phyloP scores from a whole-genome alignment of 1,140 invertebrate genomes.

The Cepaea nemoralis region DNA sequence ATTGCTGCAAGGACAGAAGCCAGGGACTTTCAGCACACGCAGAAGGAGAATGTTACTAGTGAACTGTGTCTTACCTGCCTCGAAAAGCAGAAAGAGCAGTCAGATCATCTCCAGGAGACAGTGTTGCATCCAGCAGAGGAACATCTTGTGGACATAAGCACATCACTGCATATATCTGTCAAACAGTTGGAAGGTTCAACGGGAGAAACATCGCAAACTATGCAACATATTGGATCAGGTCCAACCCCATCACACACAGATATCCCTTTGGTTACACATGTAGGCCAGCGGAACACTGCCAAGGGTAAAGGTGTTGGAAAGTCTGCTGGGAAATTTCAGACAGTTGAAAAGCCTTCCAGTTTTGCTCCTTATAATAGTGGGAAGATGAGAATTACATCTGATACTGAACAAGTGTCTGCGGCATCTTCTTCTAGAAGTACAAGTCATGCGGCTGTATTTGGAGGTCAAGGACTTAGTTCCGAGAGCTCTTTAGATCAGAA shows the following conservation, averaged over 20 bases:
- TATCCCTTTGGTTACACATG: background rate
- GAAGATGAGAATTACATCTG: slow-evolving; percentile 27
- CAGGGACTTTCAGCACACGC: background rate
- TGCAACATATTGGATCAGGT: background rate
- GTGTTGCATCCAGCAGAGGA: no score
- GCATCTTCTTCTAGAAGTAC: background rate
- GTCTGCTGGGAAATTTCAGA: background rate
- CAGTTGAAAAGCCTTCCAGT: background rate
- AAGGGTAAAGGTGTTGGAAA: slow-evolving; percentile 34
- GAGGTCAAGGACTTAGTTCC: background rate
- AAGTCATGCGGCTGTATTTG: background rate
- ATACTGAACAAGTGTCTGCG: background rate
- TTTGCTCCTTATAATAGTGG: slow-evolving; percentile 37
- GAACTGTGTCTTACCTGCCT: background rate
- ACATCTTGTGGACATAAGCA: no score
- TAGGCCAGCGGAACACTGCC: background rate
- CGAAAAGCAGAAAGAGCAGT: background rate
- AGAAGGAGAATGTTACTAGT: background rate
- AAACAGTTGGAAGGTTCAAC: no score
- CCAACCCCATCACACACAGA: background rate
- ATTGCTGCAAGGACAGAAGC: background rate
- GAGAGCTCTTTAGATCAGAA: background rate
- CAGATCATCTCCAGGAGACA: background rate
- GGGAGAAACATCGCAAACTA: background rate
- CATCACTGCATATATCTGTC: no score